Evolutionary conservation across 2,888 invertebrate genomes (phyloP).

Genomic region (Thumatha senex): DNA sequence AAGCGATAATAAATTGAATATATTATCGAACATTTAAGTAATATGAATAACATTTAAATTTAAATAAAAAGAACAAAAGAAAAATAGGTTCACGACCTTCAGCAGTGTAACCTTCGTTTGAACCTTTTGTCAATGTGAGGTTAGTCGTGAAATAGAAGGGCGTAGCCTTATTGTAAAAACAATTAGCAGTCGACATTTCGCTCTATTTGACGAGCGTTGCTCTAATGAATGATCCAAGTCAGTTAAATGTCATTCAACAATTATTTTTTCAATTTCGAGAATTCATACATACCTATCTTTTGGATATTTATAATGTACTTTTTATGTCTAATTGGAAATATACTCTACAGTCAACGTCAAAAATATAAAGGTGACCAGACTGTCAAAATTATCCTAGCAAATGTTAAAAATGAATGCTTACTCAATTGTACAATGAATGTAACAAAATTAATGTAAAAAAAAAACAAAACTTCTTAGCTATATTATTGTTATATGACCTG

Average conservation of each 20-base stretch:
- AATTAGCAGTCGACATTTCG: slow-evolving; percentile 2
- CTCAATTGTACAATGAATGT: no score
- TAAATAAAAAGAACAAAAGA: slow-evolving; percentile 20
- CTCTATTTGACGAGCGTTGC: background rate
- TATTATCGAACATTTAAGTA: background rate
- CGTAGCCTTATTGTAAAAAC: background rate
- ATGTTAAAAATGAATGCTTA: no score
- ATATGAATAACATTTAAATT: slow-evolving; percentile 30
- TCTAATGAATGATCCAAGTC: background rate
- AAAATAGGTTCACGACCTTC: slow-evolving; percentile 25
- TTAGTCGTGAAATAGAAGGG: slow-evolving; percentile 17
- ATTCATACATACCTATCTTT: background rate
- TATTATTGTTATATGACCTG: no score
- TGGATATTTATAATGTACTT: no score
- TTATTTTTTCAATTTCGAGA: background rate
- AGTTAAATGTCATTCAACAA: background rate
- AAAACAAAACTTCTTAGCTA: no score
- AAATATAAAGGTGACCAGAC: no score
- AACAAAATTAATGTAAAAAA: no score
- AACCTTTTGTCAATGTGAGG: slow-evolving; percentile 26
- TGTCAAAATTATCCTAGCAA: no score
- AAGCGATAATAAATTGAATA: background rate
- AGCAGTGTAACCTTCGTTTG: slow-evolving; percentile 20
- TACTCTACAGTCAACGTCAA: no score
- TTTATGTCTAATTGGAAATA: no score